Evolutionary conservation across 2,797 vertebrate species (phyloP).

Genomic region (Parotocinclus haroldoi): DNA sequence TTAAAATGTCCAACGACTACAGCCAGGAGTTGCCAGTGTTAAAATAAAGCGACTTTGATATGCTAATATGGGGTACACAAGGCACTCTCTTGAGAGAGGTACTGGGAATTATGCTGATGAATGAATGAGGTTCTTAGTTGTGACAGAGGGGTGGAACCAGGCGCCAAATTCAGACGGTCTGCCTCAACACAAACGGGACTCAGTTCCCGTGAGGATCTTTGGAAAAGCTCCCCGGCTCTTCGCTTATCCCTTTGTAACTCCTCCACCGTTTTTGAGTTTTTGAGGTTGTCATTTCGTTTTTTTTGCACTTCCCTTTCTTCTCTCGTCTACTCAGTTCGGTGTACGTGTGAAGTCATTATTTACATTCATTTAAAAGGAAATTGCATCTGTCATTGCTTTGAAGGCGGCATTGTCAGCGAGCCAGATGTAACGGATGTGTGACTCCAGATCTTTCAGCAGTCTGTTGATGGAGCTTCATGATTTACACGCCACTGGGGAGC

Average conservation of each 20-base stretch:
- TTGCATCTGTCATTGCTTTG: conserved; percentile 60
- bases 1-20: conserved; percentile 63
- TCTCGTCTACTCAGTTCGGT: conserved; percentile 55
- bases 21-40: conserved; percentile 72
- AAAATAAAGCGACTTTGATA: conserved; percentile 52
- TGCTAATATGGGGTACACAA: conserved; percentile 32
- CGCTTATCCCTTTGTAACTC: no score
- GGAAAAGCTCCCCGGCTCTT: neutral
- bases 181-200: conserved; percentile 27
- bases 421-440: conserved; percentile 5
- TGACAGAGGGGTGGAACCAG: conserved; percentile 37
- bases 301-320: conserved; percentile 46
- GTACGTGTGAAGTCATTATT: conserved; percentile 59
- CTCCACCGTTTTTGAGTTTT: no score
- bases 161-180: conserved; percentile 11
- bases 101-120: conserved; percentile 35
- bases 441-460: conserved; percentile 10
- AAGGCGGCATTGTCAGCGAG: conserved; percentile 55
- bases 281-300: conserved; percentile 38
- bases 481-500: conserved; percentile 15
- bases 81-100: conserved; percentile 12
- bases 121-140: conserved; percentile 26
- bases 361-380: conserved; percentile 64
- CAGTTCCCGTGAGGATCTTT: conserved; percentile 20
- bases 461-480: conserved; percentile 28